Evolutionary conservation across 2,113 vertebrate species (phyloP).

Genomic region (Athene noctua): DNA sequence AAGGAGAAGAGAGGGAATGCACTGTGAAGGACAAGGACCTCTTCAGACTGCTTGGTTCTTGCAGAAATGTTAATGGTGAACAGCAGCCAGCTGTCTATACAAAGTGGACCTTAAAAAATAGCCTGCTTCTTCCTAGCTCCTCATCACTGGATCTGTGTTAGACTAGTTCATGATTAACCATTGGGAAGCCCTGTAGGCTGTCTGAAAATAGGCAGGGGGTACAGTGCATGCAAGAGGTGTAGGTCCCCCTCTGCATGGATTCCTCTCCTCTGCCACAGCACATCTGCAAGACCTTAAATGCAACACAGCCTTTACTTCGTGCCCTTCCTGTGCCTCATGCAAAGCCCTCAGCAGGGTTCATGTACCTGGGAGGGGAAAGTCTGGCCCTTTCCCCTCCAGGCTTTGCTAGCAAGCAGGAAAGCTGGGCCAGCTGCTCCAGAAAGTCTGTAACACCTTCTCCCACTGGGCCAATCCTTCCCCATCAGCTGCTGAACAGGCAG

Average conservation of each 20-base stretch:
- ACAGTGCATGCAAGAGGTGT: background rate
- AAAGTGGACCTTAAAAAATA: background rate
- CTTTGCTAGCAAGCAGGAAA: background rate
- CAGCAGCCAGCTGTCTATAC: background rate
- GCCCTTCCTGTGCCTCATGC: background rate
- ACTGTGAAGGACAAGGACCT: background rate
- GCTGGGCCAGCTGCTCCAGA: background rate
- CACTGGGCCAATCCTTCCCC: background rate
- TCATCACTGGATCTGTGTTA: background rate
- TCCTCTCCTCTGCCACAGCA: background rate
- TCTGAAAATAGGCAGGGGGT: background rate
- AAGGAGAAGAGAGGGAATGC: background rate
- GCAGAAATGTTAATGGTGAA: background rate
- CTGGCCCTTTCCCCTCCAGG: background rate
- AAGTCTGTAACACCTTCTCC: background rate
- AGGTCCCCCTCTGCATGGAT: background rate
- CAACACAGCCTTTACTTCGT: background rate
- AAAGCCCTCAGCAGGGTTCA: background rate
- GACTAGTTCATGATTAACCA: background rate
- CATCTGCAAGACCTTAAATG: background rate
- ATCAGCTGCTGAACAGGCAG: background rate
- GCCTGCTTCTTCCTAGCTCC: background rate
- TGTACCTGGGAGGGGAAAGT: background rate
- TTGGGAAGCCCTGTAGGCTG: fast-evolving
- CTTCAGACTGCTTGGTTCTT: background rate